A percentile compares a stretch with the other conserved stretches of the same genome.
Evolutionary conservation across 2,888 invertebrate genomes (phyloP).

Genomic region (Cerastis leucographa): DNA sequence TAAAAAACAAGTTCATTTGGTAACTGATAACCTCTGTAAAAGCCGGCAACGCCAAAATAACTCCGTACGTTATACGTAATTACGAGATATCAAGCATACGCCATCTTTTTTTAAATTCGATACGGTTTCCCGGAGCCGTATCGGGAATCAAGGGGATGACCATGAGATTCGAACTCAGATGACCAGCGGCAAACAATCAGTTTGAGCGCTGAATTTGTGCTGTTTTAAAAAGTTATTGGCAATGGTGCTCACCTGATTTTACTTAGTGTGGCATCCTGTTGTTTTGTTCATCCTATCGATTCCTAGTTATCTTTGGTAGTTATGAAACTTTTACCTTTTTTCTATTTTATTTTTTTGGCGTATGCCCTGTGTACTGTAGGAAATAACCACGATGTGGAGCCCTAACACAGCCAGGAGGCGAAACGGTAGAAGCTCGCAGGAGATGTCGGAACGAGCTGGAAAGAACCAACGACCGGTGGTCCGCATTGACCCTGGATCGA

Average conservation of each 20-base stretch:
- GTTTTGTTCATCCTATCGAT: not conserved
- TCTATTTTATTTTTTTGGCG: not conserved
- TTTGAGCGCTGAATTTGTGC: not conserved
- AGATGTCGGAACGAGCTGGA: too few species aligned
- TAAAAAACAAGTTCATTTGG: constrained; percentile 58
- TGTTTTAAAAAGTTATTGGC: not conserved
- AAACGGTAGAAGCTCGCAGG: too few species aligned
- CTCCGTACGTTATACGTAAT: not conserved
- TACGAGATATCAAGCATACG: constrained; percentile 12
- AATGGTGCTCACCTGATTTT: not conserved
- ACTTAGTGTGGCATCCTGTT: not conserved
- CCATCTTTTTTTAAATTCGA: constrained; percentile 31
- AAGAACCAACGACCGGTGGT: too few species aligned
- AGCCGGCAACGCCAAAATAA: constrained; percentile 29
- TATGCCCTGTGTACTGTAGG: too few species aligned
- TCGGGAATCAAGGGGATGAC: not conserved
- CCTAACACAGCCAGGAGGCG: too few species aligned
- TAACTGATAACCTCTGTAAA: constrained; percentile 53
- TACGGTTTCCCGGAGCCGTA: not conserved
- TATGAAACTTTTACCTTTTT: not conserved
- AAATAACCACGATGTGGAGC: too few species aligned
- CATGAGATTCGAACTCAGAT: not conserved
- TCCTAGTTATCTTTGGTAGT: not conserved
- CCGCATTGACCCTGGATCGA: too few species aligned
- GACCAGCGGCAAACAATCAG: not conserved